A percentile compares a stretch with the other conserved stretches of the same genome.
These are phyloP conservation scores for Drosophila robusta DNA, from an alignment of 2,888 invertebrate genomes.

Conservation along the genomic window DNA sequence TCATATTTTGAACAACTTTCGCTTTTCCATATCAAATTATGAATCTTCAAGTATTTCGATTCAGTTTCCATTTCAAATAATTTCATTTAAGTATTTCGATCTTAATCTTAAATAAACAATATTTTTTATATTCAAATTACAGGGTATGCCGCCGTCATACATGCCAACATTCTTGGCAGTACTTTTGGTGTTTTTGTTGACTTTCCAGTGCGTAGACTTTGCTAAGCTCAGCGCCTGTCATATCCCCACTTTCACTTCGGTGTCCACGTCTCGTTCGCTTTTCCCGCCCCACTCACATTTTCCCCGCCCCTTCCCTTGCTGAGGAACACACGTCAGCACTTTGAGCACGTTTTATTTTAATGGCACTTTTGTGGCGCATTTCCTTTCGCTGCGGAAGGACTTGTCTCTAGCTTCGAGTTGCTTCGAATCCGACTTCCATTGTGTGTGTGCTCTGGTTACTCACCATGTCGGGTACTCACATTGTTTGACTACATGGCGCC, in stretches of 20 bases:
- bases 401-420: slow-evolving; percentile 16
- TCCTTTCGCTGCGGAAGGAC: slow-evolving; percentile 35
- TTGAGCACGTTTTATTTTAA: slow-evolving; percentile 78
- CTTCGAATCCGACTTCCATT: slow-evolving; percentile 16
- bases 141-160: slow-evolving; percentile 11
- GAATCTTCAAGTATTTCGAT: too few relatives aligned
- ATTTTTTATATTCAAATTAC: not conserved
- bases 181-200: slow-evolving; percentile 34
- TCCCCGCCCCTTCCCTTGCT: not conserved
- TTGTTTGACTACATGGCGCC: not conserved
- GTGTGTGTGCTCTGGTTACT: slow-evolving; percentile 10
- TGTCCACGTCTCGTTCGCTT: not conserved
- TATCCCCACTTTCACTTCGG: slow-evolving; percentile 3
- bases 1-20: too few relatives aligned
- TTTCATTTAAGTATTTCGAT: too few relatives aligned
- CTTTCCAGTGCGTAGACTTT: slow-evolving; percentile 53
- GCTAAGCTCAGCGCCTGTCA: slow-evolving; percentile 13
- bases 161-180: too few relatives aligned
- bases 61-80: too few relatives aligned
- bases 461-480: slow-evolving; percentile 11
- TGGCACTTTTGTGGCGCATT: slow-evolving; percentile 72
- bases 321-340: slow-evolving; percentile 54
- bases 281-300: slow-evolving; percentile 6
- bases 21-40: too few relatives aligned
- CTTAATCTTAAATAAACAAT: not conserved